Base-by-base conservation (phyloP, 2,888 invertebrate species). In the Sphecodes monilicornis region DNA sequence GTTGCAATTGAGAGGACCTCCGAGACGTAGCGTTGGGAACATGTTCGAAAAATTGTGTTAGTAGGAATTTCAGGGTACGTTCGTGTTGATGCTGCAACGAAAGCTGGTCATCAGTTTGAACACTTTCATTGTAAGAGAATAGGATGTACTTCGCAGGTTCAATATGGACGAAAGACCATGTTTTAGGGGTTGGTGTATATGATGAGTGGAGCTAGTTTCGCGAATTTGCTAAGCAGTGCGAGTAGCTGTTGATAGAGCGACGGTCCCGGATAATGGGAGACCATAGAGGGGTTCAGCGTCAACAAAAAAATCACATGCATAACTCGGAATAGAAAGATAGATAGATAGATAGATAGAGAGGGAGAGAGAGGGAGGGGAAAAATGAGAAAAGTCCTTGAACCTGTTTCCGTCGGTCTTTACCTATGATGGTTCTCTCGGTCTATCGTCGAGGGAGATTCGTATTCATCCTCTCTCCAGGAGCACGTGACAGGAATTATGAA, bases 401-500 rank as follows among this genome's bases (percentile, higher is more conserved):
- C 43, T 57, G 46, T 13, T 50, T 60, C 22, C 79, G 66, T 39
- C 22, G n/a, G n/a, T 57, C 54, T 76, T 76, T 64, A 73, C 76
- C 78, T 69, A 75, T 5, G 66, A 77, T 36, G 32, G n/a, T 69
- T 46, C 8, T 32, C 29, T 36, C 3, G 26, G 69, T 18, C n/a
- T 36, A 54, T n/a, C 41, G 66, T 43, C 43, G 26, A 69, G 29
- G 26, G 26, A 43, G 26, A 41, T 43, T 69, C 71, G 41, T 26
- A 57, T 32, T 70, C 71, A 50, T 81, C 57, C 13, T 74, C 66
- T 76, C 60, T 69, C 64, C 32, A 70, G 64, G 75, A 72, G 36
- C 80, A 79, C 75, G 81, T 72, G 77, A 68, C 26, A 64, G 32
- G 26, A 16, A 22, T 39, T n/a, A 46, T 11, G 54, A 74, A 69